phyloP scores from a whole-genome alignment of 2,113 vertebrate genomes.

The Halichoeres trimaculatus region DNA sequence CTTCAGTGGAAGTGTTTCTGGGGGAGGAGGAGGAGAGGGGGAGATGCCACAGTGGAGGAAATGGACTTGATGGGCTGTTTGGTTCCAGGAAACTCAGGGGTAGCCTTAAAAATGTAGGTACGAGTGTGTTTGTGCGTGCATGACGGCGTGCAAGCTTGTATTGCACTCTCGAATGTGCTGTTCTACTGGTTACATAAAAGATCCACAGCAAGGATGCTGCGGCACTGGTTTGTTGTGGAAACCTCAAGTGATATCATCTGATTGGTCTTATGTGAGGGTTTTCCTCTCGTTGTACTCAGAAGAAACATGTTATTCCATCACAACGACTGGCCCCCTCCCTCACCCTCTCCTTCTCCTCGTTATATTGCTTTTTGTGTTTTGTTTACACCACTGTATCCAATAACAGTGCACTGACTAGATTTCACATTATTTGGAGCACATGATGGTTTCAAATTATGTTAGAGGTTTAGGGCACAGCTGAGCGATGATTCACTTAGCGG shows the following conservation, averaged over 20 bases:
- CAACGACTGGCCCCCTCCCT: background rate
- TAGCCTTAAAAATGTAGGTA: constrained; percentile 37
- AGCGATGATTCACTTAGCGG: constrained; percentile 28
- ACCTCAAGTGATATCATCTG: constrained; percentile 57
- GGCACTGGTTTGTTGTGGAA: constrained; percentile 43
- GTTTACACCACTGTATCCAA: constrained; percentile 52
- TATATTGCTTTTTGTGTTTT: constrained; percentile 14
- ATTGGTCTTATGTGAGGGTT: constrained; percentile 36
- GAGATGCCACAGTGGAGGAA: constrained; percentile 50
- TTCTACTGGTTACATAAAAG: constrained; percentile 17
- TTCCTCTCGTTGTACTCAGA: constrained; percentile 31
- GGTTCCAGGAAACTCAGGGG: constrained; percentile 51
- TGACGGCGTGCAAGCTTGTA: background rate
- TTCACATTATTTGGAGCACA: constrained; percentile 22
- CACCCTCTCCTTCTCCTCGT: background rate
- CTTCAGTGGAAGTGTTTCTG: constrained; percentile 50
- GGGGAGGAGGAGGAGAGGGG: constrained; percentile 23
- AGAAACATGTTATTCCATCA: constrained; percentile 42
- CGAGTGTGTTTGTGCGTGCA: constrained; percentile 35
- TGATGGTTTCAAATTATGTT: constrained; percentile 41
- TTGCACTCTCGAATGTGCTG: background rate
- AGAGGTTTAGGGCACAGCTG: constrained; percentile 27
- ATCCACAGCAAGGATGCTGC: constrained; percentile 37
- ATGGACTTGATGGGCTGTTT: constrained; percentile 72
- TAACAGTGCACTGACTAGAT: constrained; percentile 24